Conservation (phyloP, 64 coral and sea anemone genomes). For the Astreopora myriophthalma region DNA sequence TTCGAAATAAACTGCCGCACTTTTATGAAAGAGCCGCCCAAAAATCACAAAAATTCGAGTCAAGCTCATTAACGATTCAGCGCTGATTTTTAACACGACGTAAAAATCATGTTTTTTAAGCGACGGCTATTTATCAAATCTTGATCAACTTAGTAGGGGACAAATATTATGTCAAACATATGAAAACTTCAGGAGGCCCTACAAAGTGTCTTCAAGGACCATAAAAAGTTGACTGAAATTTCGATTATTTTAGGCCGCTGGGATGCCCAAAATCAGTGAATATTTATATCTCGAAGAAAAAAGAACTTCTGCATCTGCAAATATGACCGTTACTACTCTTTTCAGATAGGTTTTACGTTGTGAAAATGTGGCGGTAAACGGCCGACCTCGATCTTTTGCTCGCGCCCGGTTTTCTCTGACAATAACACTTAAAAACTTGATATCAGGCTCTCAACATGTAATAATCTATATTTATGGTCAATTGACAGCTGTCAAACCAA, state of each 20-base stretch:
- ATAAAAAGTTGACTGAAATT: not conserved
- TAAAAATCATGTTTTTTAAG: not conserved
- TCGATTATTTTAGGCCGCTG: not conserved
- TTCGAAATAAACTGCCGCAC: not conserved
- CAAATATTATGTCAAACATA: not conserved
- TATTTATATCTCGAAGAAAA: not conserved
- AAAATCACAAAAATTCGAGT: not conserved
- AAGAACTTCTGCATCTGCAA: not conserved
- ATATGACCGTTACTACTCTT: not conserved
- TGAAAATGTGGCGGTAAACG: not conserved
- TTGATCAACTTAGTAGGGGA: not conserved
- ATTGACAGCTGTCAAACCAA: no score
- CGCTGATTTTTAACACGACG: not conserved
- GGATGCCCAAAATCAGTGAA: not conserved
- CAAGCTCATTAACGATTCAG: not conserved
- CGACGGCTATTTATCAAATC: not conserved
- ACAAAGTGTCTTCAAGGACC: not conserved
- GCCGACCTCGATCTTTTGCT: not conserved
- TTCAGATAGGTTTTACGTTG: not conserved
- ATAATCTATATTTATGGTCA: no score
- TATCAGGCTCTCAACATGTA: no score
- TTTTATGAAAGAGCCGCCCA: not conserved
- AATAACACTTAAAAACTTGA: not conserved
- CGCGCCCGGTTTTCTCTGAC: not conserved
- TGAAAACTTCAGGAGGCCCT: not conserved